These are phyloP conservation scores for Acipenser oxyrinchus DNA, from an alignment of 2,797 vertebrate genomes.

Conservation along the genomic window DNA sequence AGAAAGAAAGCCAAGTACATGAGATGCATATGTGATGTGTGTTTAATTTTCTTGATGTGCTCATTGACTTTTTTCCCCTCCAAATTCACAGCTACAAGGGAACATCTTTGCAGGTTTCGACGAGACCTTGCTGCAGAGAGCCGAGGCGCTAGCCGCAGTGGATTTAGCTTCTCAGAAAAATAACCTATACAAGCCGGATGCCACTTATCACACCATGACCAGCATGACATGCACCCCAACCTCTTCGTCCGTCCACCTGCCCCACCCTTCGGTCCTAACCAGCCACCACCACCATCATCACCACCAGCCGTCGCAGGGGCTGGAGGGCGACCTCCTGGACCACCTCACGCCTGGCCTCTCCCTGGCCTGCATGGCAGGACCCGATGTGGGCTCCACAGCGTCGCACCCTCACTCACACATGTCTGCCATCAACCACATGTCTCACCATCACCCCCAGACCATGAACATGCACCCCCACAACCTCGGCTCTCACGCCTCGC, in stretches of 20 bases:
- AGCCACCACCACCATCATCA: constrained; percentile 62
- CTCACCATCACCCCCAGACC: constrained; percentile 67
- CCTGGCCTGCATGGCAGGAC: constrained; percentile 69
- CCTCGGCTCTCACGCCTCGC: constrained; percentile 62
- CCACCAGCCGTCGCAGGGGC: constrained; percentile 73
- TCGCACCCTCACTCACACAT: constrained; percentile 80
- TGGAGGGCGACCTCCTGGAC: constrained; percentile 82
- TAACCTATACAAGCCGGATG: constrained; percentile 85
- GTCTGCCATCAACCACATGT: constrained; percentile 83
- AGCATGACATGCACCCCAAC: constrained; percentile 83
- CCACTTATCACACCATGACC: constrained; percentile 89
- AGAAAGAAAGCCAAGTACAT: too few species aligned
- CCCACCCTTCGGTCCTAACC: constrained; percentile 78
- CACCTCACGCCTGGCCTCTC: constrained; percentile 70
- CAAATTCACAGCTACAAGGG: constrained; percentile 60
- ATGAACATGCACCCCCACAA: constrained; percentile 76
- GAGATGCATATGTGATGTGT: not conserved
- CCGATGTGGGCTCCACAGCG: constrained; percentile 73
- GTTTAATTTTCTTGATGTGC: not conserved
- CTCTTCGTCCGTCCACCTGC: constrained; percentile 78
- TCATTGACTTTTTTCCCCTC: not conserved
- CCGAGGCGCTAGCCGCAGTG: constrained; percentile 85
- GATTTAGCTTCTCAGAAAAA: constrained; percentile 83
- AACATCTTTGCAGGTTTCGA: constrained; percentile 89
- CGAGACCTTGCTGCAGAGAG: constrained; percentile 77